Conservation (phyloP, 2,113 vertebrate species). For the Gila orcuttii region DNA sequence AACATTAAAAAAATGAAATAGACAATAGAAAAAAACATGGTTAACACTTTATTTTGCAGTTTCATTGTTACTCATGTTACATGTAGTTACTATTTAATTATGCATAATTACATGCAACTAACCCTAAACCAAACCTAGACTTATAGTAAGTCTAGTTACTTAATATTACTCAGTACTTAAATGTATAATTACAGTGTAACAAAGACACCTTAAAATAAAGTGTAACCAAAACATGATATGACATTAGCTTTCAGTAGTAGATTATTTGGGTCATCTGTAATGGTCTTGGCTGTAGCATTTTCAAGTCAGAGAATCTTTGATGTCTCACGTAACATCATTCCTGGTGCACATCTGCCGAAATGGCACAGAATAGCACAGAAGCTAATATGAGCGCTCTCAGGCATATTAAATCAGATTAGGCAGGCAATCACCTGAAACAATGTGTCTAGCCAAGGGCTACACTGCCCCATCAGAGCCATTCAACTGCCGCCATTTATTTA, state of each 20-base stretch:
- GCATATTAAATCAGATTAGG: slow-evolving; percentile 56
- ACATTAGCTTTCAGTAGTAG: not conserved
- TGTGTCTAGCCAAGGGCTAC: slow-evolving; percentile 46
- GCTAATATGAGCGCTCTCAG: slow-evolving; percentile 40
- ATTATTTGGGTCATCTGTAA: slow-evolving; percentile 18
- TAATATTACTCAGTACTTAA: no score
- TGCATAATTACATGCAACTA: no score
- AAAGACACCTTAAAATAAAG: no score
- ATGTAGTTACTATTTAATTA: no score
- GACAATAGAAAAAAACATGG: not conserved
- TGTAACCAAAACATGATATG: not conserved
- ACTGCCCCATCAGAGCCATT: slow-evolving; percentile 46
- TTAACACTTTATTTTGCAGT: no score
- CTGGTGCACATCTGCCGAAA: slow-evolving; percentile 24
- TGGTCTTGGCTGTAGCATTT: slow-evolving; percentile 31
- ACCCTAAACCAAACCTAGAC: no score
- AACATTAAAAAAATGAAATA: not conserved
- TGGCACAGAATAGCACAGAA: slow-evolving; percentile 33
- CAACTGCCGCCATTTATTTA: slow-evolving; percentile 47
- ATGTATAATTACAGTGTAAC: no score
- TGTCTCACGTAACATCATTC: slow-evolving; percentile 34
- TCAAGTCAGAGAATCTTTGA: slow-evolving; percentile 40
- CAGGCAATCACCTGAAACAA: slow-evolving; percentile 58
- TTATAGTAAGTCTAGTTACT: no score
- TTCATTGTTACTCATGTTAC: no score